Evolutionary conservation across 2,797 vertebrate species (phyloP), one percentile per base, ranked within the genome.

Genomic region (Sebastes taczanowskii): DNA sequence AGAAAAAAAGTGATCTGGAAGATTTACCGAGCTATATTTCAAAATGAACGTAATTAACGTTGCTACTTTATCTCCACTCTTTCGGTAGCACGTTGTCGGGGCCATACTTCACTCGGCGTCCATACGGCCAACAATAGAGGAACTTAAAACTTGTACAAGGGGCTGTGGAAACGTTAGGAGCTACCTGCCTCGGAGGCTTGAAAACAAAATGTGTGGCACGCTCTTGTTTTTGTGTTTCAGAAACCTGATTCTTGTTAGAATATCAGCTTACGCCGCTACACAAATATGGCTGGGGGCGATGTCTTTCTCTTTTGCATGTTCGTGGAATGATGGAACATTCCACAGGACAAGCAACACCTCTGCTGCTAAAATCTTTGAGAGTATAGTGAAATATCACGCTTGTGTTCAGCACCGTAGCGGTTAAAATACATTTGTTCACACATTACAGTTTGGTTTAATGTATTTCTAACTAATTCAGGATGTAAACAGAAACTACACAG

Each of bases 191-290:
- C 4, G 59, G 70, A 93, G 93, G 92, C 86, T 84, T 77, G 75
- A 87, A 89, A 85, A 81, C 86, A 87, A 90, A 93, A 91, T 88
- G 84, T 88, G 88, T 80, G 87, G 87, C 92, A 93, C 92, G 75
- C 82, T 91, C 91, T 89, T 86, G 82, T 89, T 92, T 86, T 92
- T 93, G 87, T 93, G 88, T 94, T 92, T 92, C 77, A 92, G 93
- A 94, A 94, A 94, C 90, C 87, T 70, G 90, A 95, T 87, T 92
- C 92, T 92, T 95, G 93, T 95, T 80, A 89, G 92, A 93, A 92
- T 93, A 94, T 95, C 92, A 60, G 82, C 91, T 95, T 94, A 91
- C 92, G 60, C 82, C 63, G 32, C 87, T 85, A 91, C 89, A 93
- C 80, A 89, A 92, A 92, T 90, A 89, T 84, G 84, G 87, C 93